Conservation (phyloP, 2,113 vertebrate species). For the Aegithalos caudatus region DNA sequence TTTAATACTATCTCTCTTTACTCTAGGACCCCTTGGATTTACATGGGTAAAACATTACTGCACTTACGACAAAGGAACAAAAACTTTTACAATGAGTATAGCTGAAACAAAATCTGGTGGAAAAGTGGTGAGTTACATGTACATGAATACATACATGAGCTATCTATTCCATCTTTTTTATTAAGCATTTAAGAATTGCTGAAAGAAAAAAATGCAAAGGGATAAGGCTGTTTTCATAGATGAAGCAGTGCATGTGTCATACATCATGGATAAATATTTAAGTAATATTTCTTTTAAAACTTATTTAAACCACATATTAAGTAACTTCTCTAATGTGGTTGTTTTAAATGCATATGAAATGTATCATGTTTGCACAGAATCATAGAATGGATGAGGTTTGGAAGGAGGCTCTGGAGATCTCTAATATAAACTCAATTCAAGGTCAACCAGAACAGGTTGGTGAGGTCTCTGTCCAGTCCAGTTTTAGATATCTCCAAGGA, state of each 20-base stretch:
- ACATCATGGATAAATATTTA: not conserved
- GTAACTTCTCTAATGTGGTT: not conserved
- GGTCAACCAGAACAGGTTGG: not conserved
- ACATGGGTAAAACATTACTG: constrained; percentile 97
- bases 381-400: not conserved
- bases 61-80: constrained; percentile 91
- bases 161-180: not conserved
- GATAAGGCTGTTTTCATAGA: not conserved
- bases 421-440: not conserved
- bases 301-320: not conserved
- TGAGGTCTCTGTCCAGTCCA: not conserved
- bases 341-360: not conserved
- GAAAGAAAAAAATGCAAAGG: not conserved
- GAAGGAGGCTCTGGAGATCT: not conserved
- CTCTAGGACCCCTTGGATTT: constrained; percentile 91
- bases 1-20: not conserved
- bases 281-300: not conserved
- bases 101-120: constrained; percentile 89
- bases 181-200: not conserved
- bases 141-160: not conserved
- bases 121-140: constrained; percentile 83
- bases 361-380: not conserved
- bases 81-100: constrained; percentile 91
- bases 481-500: not conserved
- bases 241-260: not conserved